These are phyloP conservation scores for Drosophila micromelanica DNA, from an alignment of 1,140 invertebrate species.

Conservation along the genomic window DNA sequence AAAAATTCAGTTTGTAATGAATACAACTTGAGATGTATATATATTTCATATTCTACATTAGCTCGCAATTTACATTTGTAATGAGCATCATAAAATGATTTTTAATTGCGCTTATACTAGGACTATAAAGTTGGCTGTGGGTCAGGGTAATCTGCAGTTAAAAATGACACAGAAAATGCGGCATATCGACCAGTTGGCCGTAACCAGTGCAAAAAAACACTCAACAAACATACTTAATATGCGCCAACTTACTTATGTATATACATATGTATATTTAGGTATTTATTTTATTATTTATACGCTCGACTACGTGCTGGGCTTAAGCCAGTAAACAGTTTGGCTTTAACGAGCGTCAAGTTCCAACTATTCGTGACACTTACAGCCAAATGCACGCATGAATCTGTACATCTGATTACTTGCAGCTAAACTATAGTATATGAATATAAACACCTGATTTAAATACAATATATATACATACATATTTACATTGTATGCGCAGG, in stretches of 20 bases:
- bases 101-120: too few species aligned
- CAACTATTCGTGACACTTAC: background rate
- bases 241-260: background rate
- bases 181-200: slow-evolving; percentile 69
- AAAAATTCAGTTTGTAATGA: background rate
- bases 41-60: too few species aligned
- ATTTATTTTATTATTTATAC: slow-evolving; percentile 81
- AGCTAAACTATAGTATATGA: background rate
- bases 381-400: background rate
- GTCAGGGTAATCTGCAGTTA: slow-evolving; percentile 14
- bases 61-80: too few species aligned
- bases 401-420: background rate
- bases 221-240: slow-evolving; percentile 18
- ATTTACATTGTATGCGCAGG: too few species aligned
- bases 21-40: too few species aligned
- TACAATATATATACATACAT: background rate
- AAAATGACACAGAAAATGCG: slow-evolving; percentile 54
- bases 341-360: slow-evolving; percentile 29
- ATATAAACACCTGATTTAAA: background rate
- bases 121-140: background rate
- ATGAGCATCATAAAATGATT: too few species aligned
- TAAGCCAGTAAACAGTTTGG: slow-evolving; percentile 38
- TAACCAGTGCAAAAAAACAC: slow-evolving; percentile 14
- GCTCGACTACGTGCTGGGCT: slow-evolving; percentile 66
- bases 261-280: slow-evolving; percentile 35